Base-by-base conservation (phyloP, 1,140 invertebrate species). In the Odontomachus brunneus region DNA sequence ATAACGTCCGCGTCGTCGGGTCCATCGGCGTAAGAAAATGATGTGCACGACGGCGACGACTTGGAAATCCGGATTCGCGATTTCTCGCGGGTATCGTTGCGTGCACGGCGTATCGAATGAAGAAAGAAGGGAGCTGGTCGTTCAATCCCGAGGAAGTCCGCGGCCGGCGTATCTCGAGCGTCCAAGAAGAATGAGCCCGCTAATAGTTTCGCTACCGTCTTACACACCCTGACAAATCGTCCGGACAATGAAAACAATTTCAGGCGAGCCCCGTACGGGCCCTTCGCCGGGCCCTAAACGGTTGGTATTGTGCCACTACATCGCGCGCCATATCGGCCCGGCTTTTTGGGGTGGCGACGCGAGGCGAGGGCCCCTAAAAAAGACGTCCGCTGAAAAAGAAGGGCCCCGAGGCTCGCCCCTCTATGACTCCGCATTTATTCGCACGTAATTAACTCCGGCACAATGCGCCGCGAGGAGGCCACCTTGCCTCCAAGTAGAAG, bases 161-260 rank as follows among this genome's bases (percentile, higher is more conserved):
- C 75, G 15, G 51, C 19, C 19, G 17, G 33, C 49, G 63, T 14
- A 57, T 69, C 75, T 26, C 75, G 75, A 33, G 63, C 53, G 49
- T 69, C 65, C 22, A 48, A 29, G 65, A 80, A 80, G 75, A 80
- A 80, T 80, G 33, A 69, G 33, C 59, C 85, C 65, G 89, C 90
- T 93, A 93, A 93, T 92, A 92, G 90, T 92, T 91, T 92, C 82
- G 93, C 93, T 93, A 93, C 93, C 91, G 93, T 92, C 88, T 94
- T 92, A 92, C 92, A 91, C 91, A 92, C 91, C 92, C 85, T 91
- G 91, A 92, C 92, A 94, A 94, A 94, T 93, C 90, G 92, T 80
- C 53, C 51, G 88, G 84, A 94, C 93, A 94, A 94, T 93, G 91
- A 89, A 93, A 93, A 94, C 90, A 91, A 93, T 94, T 93, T 93